Evolutionary conservation across 2,113 vertebrate species (phyloP).

Genomic region (Loxodonta africana): DNA sequence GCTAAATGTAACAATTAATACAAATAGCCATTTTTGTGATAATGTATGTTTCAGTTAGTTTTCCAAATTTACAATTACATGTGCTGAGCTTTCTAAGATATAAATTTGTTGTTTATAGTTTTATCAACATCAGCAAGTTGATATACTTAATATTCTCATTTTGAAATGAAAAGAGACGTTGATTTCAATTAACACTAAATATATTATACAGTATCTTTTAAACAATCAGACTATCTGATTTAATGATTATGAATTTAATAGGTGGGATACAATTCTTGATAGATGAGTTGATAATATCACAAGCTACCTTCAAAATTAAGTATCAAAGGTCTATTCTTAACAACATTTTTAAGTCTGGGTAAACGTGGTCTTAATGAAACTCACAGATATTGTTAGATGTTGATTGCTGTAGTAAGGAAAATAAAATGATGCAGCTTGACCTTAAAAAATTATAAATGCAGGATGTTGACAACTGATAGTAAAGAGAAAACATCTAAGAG

Average conservation of each 20-base stretch:
- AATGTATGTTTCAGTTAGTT: conserved; percentile 77
- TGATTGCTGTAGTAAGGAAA: conserved; percentile 67
- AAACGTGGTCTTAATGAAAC: conserved; percentile 80
- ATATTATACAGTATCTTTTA: conserved; percentile 55
- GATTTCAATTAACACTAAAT: conserved; percentile 67
- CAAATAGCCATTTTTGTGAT: conserved; percentile 54
- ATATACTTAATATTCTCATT: conserved; percentile 65
- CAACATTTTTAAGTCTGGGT: conserved; percentile 76
- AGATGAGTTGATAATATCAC: conserved; percentile 59
- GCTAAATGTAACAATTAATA: conserved; percentile 70
- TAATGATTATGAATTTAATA: conserved; percentile 68
- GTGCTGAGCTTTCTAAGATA: conserved; percentile 42
- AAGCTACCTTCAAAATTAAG: conserved; percentile 74
- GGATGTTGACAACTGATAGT: conserved; percentile 60
- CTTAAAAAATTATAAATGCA: conserved; percentile 65
- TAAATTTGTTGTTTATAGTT: conserved; percentile 61
- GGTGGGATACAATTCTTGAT: conserved; percentile 55
- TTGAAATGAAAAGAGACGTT: conserved; percentile 52
- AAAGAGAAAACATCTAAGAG: background rate
- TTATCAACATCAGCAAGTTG: conserved; percentile 62
- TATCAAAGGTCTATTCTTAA: conserved; percentile 70
- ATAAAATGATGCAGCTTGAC: conserved; percentile 57
- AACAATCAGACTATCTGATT: conserved; percentile 38
- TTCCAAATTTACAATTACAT: conserved; percentile 47
- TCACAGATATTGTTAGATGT: conserved; percentile 66